Percentiles rank a stretch among this genome's conserved stretches.
phyloP scores from a whole-genome alignment of 1,140 invertebrate species.

The Drosophila biarmipes region DNA sequence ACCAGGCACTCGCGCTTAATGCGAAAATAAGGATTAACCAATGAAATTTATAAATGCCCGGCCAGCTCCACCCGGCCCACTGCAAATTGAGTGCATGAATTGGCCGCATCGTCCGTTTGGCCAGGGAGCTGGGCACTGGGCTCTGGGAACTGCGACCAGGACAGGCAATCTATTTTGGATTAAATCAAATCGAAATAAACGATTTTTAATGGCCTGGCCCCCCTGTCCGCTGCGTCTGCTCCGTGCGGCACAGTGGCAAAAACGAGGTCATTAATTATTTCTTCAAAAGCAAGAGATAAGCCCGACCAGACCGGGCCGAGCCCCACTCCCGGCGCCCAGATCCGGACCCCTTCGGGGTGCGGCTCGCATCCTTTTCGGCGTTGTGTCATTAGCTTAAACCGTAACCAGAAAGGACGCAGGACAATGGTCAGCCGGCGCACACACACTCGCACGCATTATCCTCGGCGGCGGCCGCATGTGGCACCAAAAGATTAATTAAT shows the following conservation, averaged over 20 bases:
- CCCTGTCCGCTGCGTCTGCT: constrained; percentile 3
- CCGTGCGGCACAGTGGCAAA: constrained; percentile 80
- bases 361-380: constrained; percentile 71
- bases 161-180: constrained; percentile 83
- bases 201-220: constrained; percentile 81
- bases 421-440: constrained; percentile 8
- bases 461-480: constrained; percentile 68
- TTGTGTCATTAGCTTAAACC: constrained; percentile 80
- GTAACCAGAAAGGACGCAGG: constrained; percentile 11
- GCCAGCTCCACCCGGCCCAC: constrained; percentile 18
- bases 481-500: constrained; percentile 84
- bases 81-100: constrained; percentile 84
- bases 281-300: constrained; percentile 84
- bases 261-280: constrained; percentile 85
- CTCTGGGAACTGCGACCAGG: constrained; percentile 9
- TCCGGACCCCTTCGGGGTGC: not conserved
- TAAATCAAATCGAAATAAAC: constrained; percentile 85
- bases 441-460: constrained; percentile 36
- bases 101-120: constrained; percentile 46
- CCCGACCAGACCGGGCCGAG: constrained; percentile 24
- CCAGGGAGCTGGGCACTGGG: not conserved
- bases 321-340: not conserved
- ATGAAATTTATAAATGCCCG: constrained; percentile 83
- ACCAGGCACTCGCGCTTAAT: constrained; percentile 55
- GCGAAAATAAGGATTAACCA: constrained; percentile 84